Evolutionary conservation across 2,888 invertebrate species (phyloP), one percentile per base, ranked within the genome.

Genomic region (Salticus scenicus): DNA sequence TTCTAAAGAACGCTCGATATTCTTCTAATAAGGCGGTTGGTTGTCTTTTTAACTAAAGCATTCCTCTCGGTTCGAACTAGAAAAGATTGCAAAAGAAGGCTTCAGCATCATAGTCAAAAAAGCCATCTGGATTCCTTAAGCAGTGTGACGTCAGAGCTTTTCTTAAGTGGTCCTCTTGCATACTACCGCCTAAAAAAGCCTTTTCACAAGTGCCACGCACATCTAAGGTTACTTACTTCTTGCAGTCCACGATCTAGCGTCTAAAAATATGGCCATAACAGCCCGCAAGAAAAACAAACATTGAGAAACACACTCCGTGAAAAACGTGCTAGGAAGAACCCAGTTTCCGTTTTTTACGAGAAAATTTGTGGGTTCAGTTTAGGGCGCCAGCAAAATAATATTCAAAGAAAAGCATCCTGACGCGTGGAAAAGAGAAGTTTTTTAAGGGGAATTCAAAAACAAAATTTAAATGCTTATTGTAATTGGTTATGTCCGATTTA

Each of bases 211-310:
- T 24, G 57, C 24, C 57, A 57, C 20, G 24, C 20, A 57, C 57
- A 57, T 57, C 57, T 57, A 57, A 57, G 57, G 57, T 57, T 57
- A 57, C 57, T 57, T n/a, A n/a, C n/a, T n/a, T n/a, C 17, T 17
- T 24, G 20, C 57, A n/a, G 57, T 57, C 57, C 57, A 57, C 24
- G 57, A 24, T 57, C 57, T 24, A 12, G 20, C 57, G 24, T 20
- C 57, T 57, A 57, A 57, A 57, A 57, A 57, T 57, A 57, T 57
- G 57, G 57, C 57, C 57, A 57, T 57, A 57, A 57, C 57, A 57
- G 57, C 57, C 57, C 57, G 24, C 24, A 24, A 17, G 5, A 24
- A 57, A 57, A 57, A 57, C 57, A 57, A 57, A 57, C 57, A 57
- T 24, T 5, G 57, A 17, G 24, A 17, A 57, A 24, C 4, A 12